Evolutionary conservation across 1,140 invertebrate species (phyloP).

Genomic region (Philotrypesis tridentata): DNA sequence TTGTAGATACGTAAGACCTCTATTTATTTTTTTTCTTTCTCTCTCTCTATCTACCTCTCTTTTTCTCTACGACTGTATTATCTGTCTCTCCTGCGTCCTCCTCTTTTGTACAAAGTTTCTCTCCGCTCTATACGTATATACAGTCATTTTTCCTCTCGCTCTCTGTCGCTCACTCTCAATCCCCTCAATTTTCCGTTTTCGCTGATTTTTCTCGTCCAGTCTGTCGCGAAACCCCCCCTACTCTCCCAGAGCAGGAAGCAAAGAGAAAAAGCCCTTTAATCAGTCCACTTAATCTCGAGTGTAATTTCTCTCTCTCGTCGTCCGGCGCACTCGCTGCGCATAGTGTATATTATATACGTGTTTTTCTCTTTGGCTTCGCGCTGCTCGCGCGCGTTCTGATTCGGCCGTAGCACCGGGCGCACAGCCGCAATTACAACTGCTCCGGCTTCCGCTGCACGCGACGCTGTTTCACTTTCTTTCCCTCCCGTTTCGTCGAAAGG

Average conservation of each 20-base stretch:
- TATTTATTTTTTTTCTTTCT: constrained; percentile 24
- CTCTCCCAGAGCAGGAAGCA: not conserved
- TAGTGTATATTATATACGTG: too few species aligned
- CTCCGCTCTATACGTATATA: not conserved
- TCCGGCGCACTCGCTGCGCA: too few species aligned
- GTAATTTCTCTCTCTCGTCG: constrained; percentile 1
- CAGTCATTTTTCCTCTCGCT: not conserved
- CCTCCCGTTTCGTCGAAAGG: not conserved
- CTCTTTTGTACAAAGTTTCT: constrained; percentile 6
- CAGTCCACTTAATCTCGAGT: constrained; percentile 46
- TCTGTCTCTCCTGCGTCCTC: not conserved
- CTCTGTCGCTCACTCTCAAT: not conserved
- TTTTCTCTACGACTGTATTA: not conserved
- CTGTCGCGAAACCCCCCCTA: not conserved
- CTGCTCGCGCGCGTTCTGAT: constrained; percentile 23
- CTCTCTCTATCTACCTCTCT: not conserved
- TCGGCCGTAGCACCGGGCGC: not conserved
- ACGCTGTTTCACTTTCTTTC: not conserved
- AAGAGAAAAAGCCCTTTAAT: constrained; percentile 34
- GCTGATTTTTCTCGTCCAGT: not conserved
- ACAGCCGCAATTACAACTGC: constrained; percentile 21
- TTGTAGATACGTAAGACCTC: constrained; percentile 25
- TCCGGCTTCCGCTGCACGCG: constrained; percentile 13
- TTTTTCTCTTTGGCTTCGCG: constrained; percentile 19
- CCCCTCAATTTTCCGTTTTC: not conserved